These are phyloP conservation scores for Drosophila tsacasi DNA, from an alignment of 1,140 invertebrate species.

Conservation along the genomic window DNA sequence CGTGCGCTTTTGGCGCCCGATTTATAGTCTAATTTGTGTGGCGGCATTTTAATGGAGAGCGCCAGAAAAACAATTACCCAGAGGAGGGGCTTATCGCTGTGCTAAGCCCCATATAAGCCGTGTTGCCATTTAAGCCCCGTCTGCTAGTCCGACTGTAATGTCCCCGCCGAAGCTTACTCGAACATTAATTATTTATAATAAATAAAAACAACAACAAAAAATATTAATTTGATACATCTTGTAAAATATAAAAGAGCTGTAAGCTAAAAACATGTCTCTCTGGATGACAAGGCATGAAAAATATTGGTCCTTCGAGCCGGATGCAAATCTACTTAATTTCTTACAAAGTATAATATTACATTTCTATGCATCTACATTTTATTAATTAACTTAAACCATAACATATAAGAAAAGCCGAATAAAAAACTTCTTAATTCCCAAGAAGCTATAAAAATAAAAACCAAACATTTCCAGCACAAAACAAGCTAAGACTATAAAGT, in stretches of 20 bases:
- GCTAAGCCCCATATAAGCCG: constrained; percentile 32
- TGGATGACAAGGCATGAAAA: neutral
- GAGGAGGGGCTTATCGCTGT: constrained; percentile 21
- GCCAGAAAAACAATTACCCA: constrained; percentile 35
- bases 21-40: constrained; percentile 54
- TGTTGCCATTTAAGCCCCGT: constrained; percentile 27
- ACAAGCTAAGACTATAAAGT: neutral
- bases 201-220: neutral
- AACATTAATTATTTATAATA: constrained; percentile 9
- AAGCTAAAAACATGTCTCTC: neutral
- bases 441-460: no score
- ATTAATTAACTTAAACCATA: no score
- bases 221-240: neutral
- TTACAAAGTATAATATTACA: neutral
- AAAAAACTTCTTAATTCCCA: no score
- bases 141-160: neutral
- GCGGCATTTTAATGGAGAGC: constrained; percentile 43
- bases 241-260: neutral
- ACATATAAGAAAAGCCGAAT: no score
- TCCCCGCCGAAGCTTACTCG: neutral
- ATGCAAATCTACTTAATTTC: neutral
- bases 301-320: neutral
- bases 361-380: no score
- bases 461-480: neutral
- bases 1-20: constrained; percentile 34